Percentiles rank a stretch among this genome's conserved stretches.
These are phyloP conservation scores for Sinopyrophorus schimmeli DNA, from an alignment of 2,888 invertebrate genomes.

Conservation along the genomic window DNA sequence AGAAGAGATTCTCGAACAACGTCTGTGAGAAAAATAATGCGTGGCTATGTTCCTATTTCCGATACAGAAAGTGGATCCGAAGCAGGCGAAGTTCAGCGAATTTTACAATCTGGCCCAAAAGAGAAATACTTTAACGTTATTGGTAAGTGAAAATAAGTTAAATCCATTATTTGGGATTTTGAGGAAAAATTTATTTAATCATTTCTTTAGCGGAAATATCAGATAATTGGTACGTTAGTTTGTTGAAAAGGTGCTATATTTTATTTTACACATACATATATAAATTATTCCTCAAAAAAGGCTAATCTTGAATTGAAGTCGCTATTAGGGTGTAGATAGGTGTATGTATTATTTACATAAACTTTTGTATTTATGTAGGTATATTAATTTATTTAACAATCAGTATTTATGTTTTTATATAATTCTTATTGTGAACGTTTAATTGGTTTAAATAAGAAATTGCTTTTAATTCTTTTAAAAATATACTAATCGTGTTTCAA, in stretches of 20 bases:
- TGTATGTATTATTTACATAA: no score
- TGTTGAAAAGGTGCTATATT: constrained; percentile 2
- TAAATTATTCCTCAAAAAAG: constrained; percentile 18
- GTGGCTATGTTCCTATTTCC: constrained; percentile 51
- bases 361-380: constrained; percentile 21
- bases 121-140: constrained; percentile 43
- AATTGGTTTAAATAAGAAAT: no score
- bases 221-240: constrained; percentile 1
- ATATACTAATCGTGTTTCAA: not conserved
- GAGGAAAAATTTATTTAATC: constrained; percentile 3
- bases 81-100: constrained; percentile 71
- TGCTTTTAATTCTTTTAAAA: constrained; percentile 7
- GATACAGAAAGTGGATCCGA: constrained; percentile 75
- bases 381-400: constrained; percentile 30
- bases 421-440: constrained; percentile 1
- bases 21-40: constrained; percentile 26
- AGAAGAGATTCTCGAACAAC: constrained; percentile 34
- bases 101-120: constrained; percentile 58
- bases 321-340: constrained; percentile 45
- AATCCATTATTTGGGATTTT: constrained; percentile 17
- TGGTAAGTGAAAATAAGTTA: no score
- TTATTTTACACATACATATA: constrained; percentile 1
- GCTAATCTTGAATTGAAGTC: constrained; percentile 45
- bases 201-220: not conserved
- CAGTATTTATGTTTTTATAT: constrained; percentile 23